Base-by-base conservation (phyloP, 1,140 invertebrate species). In the Caerostris extrusa region DNA sequence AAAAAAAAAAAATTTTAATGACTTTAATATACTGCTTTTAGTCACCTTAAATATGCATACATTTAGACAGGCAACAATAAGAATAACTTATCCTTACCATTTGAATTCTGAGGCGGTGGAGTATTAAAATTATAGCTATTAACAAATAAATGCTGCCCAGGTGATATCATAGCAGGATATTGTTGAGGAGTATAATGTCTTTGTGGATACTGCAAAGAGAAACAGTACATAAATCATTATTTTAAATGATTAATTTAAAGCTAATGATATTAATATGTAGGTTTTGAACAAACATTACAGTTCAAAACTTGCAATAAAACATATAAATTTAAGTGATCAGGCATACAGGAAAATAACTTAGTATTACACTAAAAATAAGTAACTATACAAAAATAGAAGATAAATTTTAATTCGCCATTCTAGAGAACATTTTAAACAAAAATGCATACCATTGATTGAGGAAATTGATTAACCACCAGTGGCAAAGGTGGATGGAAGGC, bases 171-270 rank as follows among this genome's bases (percentile, higher is more conserved):
- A 88, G 50, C 34, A 4, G 83, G 56, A 85, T 85, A 85, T 57
- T 60, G 56, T 58, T 57, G 83, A 58, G 83, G n/a, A 77, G 50
- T 50, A 7, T 19, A 57, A 50, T n/a, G 12, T 64, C 86, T 88
- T 17, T 67, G 86, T 55, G 10, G 86, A 53, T 88, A 88, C 86
- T 88, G 86, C 17, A 88, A 64, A 17, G 17, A 87, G 5, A 86
- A 34, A 34, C 34, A 2, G 34, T 34, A 34, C 34, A 34, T 34
- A 34, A 34, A 34, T 34, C 34, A 34, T 34, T 34, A 34, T 34
- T 34, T 34, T 34, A 34, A 0, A 34, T 34, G 34, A 34, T 0
- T 0, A 34, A 34, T 34, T 34, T 34, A 34, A 34, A 34, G 34
- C 34, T 34, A 34, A 34, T 34, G 34, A 34, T 34, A 34, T 34